Evolutionary conservation across 2,797 vertebrate genomes (phyloP).

Genomic region (Channa striata): DNA sequence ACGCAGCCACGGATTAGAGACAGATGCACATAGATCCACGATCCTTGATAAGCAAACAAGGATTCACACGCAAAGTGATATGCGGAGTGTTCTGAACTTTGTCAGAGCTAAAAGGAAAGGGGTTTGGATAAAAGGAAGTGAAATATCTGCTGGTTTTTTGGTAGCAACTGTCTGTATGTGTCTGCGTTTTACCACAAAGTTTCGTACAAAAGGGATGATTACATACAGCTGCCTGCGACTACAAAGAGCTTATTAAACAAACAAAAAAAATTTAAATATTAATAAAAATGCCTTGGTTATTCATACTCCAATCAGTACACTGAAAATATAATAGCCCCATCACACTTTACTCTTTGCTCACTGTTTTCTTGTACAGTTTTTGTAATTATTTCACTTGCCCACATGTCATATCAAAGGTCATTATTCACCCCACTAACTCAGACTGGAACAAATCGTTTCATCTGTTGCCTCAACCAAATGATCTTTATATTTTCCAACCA

Average conservation of each 20-base stretch:
- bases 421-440: neutral
- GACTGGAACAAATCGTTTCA: neutral
- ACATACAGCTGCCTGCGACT: neutral
- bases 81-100: neutral
- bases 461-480: neutral
- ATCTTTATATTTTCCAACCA: neutral
- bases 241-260: neutral
- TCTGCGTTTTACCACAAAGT: slow-evolving; percentile 4
- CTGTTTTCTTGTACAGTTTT: neutral
- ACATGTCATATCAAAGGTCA: neutral
- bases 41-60: slow-evolving; percentile 23
- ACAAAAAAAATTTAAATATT: too few relatives aligned
- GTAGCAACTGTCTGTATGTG: neutral
- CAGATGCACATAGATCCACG: slow-evolving; percentile 4
- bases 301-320: neutral
- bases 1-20: slow-evolving; percentile 27
- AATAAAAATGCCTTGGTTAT: neutral
- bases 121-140: too few relatives aligned
- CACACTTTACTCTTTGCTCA: neutral
- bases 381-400: neutral
- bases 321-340: neutral
- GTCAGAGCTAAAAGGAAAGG: neutral
- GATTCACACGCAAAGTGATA: neutral
- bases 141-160: neutral
- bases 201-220: neutral